Evolutionary conservation across 1,140 invertebrate species (phyloP), one percentile per base, ranked within the genome.

Genomic region (Caerostris darwini): DNA sequence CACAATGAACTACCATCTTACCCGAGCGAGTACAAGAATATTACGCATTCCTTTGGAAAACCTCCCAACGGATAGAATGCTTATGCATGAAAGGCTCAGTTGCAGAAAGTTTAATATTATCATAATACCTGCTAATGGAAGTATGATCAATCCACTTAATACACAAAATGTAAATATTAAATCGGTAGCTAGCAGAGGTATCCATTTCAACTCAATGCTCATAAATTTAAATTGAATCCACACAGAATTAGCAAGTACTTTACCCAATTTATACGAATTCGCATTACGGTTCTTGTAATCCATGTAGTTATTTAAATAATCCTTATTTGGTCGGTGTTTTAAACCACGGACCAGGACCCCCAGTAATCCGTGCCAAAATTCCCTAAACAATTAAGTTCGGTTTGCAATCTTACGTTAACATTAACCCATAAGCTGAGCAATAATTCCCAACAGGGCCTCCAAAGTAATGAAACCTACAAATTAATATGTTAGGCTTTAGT

Each of bases 401-500:
- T 85, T 58, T 19, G 83, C 83, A 58, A 85, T 85, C 83, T 85
- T 85, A 77, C 19, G 6, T 56, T 57, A 59, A 85, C 56, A 58
- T 85, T 85, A n/a, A 34, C 4, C n/a, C 7, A 10, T 8, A 58
- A 59, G 83, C 56, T 10, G 17, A 58, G 57, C 56, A 77, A n/a
- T 85, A 85, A 85, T 85, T 85, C 83, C 83, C 83, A 7, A 7
- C 56, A 10, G 83, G 14, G 54, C 56, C 34, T 58, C 56, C 83
- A 58, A 85, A 58, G 83, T 85, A 85, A 85, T 85, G 83, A 59
- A 77, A 59, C 83, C 83, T 57, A 59, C 53, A 85, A 85, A 85
- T 85, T 85, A 85, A 85, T 85, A 54, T 85, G 83, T 85, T 85
- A 85, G 56, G 83, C 54, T 85, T 59, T 85, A n/a, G 83, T 59